Evolutionary conservation across 2,888 invertebrate genomes (phyloP), one percentile per base, ranked within the genome.

Genomic region (Nymphalis polychloros): DNA sequence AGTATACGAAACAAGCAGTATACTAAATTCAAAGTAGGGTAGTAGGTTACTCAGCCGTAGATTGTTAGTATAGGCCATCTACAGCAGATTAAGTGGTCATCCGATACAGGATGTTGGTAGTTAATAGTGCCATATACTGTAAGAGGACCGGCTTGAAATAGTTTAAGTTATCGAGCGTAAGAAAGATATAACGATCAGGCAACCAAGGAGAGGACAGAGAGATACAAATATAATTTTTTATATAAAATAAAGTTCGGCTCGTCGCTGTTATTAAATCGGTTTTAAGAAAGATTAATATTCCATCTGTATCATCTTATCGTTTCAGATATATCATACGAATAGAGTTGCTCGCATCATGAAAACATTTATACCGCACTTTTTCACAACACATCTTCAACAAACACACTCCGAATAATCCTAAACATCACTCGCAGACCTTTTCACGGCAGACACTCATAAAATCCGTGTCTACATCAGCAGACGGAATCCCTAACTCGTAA

Each of bases 21-120:
- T 31, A 55, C 17, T 23, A n/a, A 55, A 17, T 31, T 31, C 8
- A 17, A n/a, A 55, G 17, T 31, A 27, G 53, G 53, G 8, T 17
- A 53, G 53, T 53, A 27, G 53, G 53, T 19, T 57, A 57, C 57
- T 5, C 35, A 57, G 57, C 27, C 19, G 41, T 27, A 27, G 16
- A 20, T 6, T 53, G 53, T 16, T 53, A 13, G 23, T 49, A 57
- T 19, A 57, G 57, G 13, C n/a, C 17, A 55, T 57, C 57, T 19
- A 19, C 35, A 17, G 57, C n/a, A 55, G 59, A 48, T 61, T 61
- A 59, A 67, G 67, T 67, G 67, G 67, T 59, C 57, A 67, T 57
- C 67, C 67, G 63, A 67, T 50, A 55, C 63, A 53, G 47, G 53
- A 62, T 67, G 61, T 50, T 62, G 46, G 55, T n/a, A 55, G 49